Conservation (phyloP, 1,140 invertebrate genomes). For the Ostrea denselamellosa region DNA sequence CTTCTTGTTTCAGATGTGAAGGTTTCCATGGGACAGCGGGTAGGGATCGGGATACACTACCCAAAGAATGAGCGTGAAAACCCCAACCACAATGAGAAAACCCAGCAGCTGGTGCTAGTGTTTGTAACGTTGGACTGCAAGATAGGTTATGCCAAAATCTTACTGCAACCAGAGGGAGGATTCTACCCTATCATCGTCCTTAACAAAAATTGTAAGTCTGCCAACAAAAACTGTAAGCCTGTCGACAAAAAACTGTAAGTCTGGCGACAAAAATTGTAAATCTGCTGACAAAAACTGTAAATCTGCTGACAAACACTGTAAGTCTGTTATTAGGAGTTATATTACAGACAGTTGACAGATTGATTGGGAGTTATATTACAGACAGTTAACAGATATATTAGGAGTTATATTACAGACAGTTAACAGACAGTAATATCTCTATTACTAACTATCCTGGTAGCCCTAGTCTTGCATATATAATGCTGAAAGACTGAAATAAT, state of each 20-base stretch:
- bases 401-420: too few relatives aligned
- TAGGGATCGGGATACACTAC: conserved; percentile 76
- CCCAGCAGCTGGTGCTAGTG: conserved; percentile 74
- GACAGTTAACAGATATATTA: too few relatives aligned
- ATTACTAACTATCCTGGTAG: too few relatives aligned
- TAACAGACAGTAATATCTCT: too few relatives aligned
- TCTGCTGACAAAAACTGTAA: neutral
- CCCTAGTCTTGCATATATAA: too few relatives aligned
- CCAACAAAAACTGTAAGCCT: neutral
- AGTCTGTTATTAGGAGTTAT: too few relatives aligned
- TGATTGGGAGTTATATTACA: too few relatives aligned
- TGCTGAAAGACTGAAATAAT: too few relatives aligned
- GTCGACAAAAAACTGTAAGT: too few relatives aligned
- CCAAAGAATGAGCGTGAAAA: conserved; percentile 62
- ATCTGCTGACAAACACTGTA: neutral
- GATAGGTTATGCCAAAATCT: conserved; percentile 71
- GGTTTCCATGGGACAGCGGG: conserved; percentile 64
- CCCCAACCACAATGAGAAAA: conserved; percentile 69
- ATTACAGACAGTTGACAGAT: too few relatives aligned
- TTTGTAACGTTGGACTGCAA: conserved; percentile 73
- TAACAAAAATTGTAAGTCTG: neutral
- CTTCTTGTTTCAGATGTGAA: neutral
- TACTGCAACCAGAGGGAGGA: conserved; percentile 77
- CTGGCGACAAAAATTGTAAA: neutral
- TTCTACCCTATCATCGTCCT: conserved; percentile 70